These are phyloP conservation scores for Meloidogyne floridensis DNA, from an alignment of 1,140 invertebrate genomes.

Conservation along the genomic window DNA sequence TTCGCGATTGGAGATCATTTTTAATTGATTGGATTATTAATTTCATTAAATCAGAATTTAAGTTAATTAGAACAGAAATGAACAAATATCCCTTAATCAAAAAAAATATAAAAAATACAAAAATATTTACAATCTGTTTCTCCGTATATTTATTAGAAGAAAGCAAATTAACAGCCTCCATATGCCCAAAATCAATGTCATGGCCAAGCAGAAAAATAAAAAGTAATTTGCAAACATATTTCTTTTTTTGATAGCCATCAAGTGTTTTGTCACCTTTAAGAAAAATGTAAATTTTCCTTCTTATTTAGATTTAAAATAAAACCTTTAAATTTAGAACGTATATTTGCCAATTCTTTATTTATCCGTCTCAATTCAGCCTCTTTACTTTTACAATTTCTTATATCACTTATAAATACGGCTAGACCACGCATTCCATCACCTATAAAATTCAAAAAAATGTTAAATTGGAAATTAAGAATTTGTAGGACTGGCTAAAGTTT, in stretches of 20 bases:
- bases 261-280: conserved; percentile 87
- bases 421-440: conserved; percentile 99
- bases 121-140: conserved; percentile 87
- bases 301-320: not conserved
- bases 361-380: conserved; percentile 99
- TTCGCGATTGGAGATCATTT: conserved; percentile 92
- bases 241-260: conserved; percentile 99
- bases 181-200: conserved; percentile 99
- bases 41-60: conserved; percentile 97
- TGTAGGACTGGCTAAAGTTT: too few species aligned
- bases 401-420: conserved; percentile 99
- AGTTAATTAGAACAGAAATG: conserved; percentile 98
- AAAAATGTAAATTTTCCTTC: not conserved
- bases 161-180: conserved; percentile 99
- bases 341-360: conserved; percentile 99
- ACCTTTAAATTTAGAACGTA: conserved; percentile 98
- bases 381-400: conserved; percentile 99
- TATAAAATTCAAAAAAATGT: conserved; percentile 34
- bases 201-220: conserved; percentile 98
- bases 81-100: conserved; percentile 91
- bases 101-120: conserved; percentile 33
- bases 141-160: conserved; percentile 99
- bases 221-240: conserved; percentile 98
- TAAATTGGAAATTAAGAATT: too few species aligned
- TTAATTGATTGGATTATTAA: conserved; percentile 99